Evolutionary conservation across 2,797 vertebrate genomes (phyloP).

Genomic region (Lophotriccus pileatus): DNA sequence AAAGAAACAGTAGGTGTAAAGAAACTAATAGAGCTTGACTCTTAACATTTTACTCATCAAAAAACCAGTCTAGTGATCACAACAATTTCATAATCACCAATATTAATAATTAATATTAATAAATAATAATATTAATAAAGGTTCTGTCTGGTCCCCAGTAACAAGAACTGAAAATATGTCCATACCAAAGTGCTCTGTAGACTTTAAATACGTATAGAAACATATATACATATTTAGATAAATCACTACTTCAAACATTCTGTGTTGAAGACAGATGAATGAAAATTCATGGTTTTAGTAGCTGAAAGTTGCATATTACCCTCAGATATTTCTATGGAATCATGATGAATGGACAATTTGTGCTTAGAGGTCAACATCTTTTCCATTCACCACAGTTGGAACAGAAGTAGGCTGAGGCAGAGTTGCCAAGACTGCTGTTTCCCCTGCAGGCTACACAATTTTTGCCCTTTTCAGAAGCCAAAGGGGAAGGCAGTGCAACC

Average conservation of each 20-base stretch:
- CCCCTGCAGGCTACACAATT: not conserved
- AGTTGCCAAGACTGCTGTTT: not conserved
- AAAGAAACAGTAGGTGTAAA: not conserved
- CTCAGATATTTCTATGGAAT: not conserved
- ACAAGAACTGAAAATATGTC: not conserved
- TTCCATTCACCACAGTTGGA: not conserved
- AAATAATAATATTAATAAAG: not conserved
- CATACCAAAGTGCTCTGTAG: not conserved
- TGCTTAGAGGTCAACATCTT: not conserved
- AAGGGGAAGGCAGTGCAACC: not conserved
- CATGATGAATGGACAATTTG: not conserved
- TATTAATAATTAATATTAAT: not conserved
- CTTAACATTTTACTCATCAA: not conserved
- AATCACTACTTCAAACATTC: not conserved
- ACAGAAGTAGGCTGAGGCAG: not conserved
- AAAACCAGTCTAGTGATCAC: not conserved
- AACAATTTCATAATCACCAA: not conserved
- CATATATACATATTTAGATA: not conserved
- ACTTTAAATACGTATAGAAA: not conserved
- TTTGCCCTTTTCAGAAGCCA: not conserved
- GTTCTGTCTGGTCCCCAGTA: not conserved
- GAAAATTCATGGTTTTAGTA: not conserved
- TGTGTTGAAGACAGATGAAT: not conserved
- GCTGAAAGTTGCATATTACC: not conserved
- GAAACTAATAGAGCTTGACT: not conserved